Conservation (phyloP, 2,113 vertebrate species). For the cat (Felis catus) region DNA sequence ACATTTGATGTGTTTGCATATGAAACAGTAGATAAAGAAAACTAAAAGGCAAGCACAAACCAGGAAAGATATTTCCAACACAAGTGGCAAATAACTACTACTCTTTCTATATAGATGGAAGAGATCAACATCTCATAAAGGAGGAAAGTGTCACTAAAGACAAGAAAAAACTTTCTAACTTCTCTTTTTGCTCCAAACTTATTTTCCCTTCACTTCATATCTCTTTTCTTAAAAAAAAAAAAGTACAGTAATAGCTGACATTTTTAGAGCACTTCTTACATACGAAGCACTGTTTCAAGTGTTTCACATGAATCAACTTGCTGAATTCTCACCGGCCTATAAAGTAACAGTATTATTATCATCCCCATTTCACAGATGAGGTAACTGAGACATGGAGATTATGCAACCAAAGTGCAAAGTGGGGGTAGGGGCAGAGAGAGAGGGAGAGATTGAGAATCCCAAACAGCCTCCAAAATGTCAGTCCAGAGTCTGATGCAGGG, state of each 20-base stretch:
- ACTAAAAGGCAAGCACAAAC: background rate
- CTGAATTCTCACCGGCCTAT: background rate
- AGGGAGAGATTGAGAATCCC: too few species aligned
- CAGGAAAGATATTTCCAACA: background rate
- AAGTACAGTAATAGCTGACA: background rate
- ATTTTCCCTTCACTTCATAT: background rate
- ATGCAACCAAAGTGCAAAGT: background rate
- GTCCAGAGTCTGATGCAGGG: too few species aligned
- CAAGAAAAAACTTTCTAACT: background rate
- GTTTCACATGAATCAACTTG: background rate
- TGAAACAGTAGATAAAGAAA: background rate
- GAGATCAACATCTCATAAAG: background rate
- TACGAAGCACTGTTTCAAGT: background rate
- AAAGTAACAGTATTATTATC: background rate
- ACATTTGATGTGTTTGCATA: background rate
- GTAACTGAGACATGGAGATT: background rate
- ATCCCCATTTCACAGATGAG: background rate
- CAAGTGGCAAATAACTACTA: background rate
- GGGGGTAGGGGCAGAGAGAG: too few species aligned
- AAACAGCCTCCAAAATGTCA: too few species aligned
- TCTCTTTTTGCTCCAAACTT: background rate
- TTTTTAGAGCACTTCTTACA: background rate
- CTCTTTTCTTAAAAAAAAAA: background rate
- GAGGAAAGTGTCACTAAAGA: background rate
- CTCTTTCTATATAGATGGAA: background rate